These are phyloP conservation scores for Anagyrus pseudococci DNA, from an alignment of 2,888 invertebrate species.

Conservation along the genomic window DNA sequence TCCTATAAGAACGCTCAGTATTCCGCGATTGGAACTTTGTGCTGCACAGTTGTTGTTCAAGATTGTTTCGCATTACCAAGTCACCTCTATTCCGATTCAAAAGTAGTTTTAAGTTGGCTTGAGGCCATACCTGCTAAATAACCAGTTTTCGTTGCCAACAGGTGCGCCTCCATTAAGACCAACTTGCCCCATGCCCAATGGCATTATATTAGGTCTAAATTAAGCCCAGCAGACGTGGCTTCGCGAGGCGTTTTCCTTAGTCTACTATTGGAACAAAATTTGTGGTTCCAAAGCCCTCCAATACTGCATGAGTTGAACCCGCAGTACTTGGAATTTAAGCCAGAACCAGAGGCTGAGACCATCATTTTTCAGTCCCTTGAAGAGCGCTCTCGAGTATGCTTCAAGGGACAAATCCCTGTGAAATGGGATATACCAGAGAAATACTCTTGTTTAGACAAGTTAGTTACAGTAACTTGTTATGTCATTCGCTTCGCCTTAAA, in stretches of 20 bases:
- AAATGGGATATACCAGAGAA: no score
- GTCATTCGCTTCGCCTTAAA: no score
- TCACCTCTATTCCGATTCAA: not conserved
- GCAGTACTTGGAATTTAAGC: no score
- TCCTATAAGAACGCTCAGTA: not conserved
- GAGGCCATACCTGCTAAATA: not conserved
- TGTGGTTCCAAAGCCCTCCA: not conserved
- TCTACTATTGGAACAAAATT: not conserved
- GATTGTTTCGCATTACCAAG: not conserved
- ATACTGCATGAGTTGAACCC: no score
- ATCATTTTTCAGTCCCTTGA: no score
- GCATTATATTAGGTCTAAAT: not conserved
- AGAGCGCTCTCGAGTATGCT: no score
- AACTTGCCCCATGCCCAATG: not conserved
- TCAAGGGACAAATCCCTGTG: no score
- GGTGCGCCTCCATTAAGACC: no score
- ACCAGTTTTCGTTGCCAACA: not conserved
- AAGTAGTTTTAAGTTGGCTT: not conserved
- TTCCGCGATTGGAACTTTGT: not conserved
- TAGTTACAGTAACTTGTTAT: no score
- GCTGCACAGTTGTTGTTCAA: not conserved
- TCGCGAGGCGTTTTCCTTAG: not conserved
- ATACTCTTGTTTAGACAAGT: no score
- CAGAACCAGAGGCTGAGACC: no score
- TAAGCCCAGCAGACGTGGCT: not conserved